phyloP scores from a whole-genome alignment of 1,140 invertebrate genomes.

The Dolichoris vasculosae region DNA sequence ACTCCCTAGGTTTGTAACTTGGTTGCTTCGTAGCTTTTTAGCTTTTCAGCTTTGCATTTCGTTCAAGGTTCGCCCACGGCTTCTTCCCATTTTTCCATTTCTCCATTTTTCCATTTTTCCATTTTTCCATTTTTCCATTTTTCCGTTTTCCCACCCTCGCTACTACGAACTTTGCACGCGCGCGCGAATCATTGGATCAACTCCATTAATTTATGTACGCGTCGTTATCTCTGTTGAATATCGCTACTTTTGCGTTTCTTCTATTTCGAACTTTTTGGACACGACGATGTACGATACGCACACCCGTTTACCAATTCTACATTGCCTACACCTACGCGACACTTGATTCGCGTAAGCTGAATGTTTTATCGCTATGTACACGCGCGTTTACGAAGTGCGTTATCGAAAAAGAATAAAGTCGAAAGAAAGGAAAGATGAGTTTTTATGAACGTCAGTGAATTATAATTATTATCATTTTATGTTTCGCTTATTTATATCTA shows the following conservation, averaged over 20 bases:
- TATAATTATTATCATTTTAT: not conserved
- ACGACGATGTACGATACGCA: not conserved
- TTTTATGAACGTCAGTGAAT: not conserved
- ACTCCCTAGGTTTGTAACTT: not conserved
- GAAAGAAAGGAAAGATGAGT: not conserved
- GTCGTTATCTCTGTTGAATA: not conserved
- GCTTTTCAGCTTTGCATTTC: too few species aligned
- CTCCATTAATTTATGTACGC: slow-evolving; percentile 2
- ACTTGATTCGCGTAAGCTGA: slow-evolving; percentile 10
- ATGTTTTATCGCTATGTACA: not conserved
- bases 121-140: not conserved
- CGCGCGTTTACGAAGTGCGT: not conserved
- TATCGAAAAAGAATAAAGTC: not conserved
- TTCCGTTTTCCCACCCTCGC: not conserved
- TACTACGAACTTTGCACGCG: not conserved
- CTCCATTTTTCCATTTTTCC: not conserved
- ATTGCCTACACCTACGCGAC: not conserved
- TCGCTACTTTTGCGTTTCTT: slow-evolving; percentile 5
- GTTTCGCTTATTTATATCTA: slow-evolving; percentile 4
- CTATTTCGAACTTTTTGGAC: not conserved
- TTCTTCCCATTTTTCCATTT: too few species aligned
- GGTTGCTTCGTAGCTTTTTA: too few species aligned
- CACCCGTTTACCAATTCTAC: not conserved
- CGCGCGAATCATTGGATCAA: not conserved
- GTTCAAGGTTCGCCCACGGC: not conserved